Percentiles rank a stretch among this genome's conserved stretches.
These are phyloP conservation scores for Callaeas wilsoni DNA, from an alignment of 2,113 vertebrate species.

Conservation along the genomic window DNA sequence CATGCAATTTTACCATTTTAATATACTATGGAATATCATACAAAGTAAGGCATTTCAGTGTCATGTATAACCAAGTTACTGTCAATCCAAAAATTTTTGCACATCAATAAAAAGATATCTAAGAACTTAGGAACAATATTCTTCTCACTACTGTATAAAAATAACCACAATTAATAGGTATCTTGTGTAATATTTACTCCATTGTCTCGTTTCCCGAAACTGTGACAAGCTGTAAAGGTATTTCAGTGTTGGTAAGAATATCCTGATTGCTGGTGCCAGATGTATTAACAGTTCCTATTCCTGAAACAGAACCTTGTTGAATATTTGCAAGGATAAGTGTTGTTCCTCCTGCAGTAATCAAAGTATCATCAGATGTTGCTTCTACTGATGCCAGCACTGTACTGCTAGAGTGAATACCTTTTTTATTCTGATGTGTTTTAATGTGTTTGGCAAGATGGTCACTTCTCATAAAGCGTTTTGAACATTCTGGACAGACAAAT, in stretches of 20 bases:
- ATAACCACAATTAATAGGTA: conserved; percentile 89
- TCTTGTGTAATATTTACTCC: conserved; percentile 89
- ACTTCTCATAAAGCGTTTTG: conserved; percentile 99
- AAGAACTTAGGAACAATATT: conserved; percentile 89
- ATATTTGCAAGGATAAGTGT: conserved; percentile 99
- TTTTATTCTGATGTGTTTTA: conserved; percentile 99
- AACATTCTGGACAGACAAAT: conserved; percentile 98
- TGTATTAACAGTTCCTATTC: conserved; percentile 87
- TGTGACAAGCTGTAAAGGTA: conserved; percentile 97
- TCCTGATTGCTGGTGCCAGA: conserved; percentile 90
- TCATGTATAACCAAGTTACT: conserved; percentile 95
- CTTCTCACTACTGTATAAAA: conserved; percentile 88
- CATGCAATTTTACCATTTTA: conserved; percentile 92
- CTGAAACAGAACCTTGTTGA: conserved; percentile 91
- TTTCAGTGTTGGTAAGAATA: conserved; percentile 95
- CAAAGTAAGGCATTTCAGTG: conserved; percentile 99
- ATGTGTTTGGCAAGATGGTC: conserved; percentile 99
- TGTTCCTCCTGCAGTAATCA: conserved; percentile 94
- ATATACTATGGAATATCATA: conserved; percentile 95
- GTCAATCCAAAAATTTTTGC: conserved; percentile 89
- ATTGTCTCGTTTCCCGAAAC: conserved; percentile 95
- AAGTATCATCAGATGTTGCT: conserved; percentile 89
- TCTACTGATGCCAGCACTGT: conserved; percentile 90
- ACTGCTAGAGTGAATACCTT: conserved; percentile 90
- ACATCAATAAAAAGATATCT: conserved; percentile 92